Evolutionary conservation across 2,113 vertebrate genomes (phyloP), one percentile per base, ranked within the genome.

Genomic region (Microcebus ravelobensis): DNA sequence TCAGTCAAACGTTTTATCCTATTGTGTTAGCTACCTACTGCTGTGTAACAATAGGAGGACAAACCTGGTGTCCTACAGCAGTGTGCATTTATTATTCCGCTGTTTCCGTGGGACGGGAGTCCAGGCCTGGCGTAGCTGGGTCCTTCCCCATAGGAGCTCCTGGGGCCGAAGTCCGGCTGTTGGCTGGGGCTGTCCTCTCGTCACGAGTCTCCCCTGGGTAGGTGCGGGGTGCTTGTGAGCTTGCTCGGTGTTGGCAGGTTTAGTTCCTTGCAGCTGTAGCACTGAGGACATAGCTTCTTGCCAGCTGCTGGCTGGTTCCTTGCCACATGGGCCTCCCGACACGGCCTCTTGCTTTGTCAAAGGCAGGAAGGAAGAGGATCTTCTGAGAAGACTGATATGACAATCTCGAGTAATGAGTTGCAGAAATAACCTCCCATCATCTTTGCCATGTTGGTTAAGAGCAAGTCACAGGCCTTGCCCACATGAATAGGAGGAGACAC

Each of bases 401-500:
- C 11, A 29, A 12, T 67, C 31, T 76, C 52, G 18, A 55, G 2
- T 23, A 39, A 65, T 6, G 36, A 29, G n/a, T 36, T 31, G 20
- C 2, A 65, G 34, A 84, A 31, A 27, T 59, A 65, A 31, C 73
- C 59, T 39, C 2, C 14, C 39, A 10, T 65, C 25, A 1, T 55
- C 71, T 61, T 77, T 59, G 21, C 31, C 23, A 8, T 21, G 14
- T 77, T 86, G 67, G 52, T 50, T 84, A 79, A 91, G 84, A 80
- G 59, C 27, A 25, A 93, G 17, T 68, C 27, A 27, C 12, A 36
- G 80, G 31, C 36, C 17, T 29, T 36, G 8, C 8, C 23, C 10
- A 2, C 1, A 2, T 15, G 84, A 1, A 8, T 65, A 34, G 23
- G 42, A 13, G 55, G 42, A 18, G 0, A 3, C 6, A 3, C 7